Percentiles rank a stretch among this genome's conserved stretches.
Evolutionary conservation across 2,888 invertebrate genomes (phyloP).

Genomic region (Nomada hirtipes): DNA sequence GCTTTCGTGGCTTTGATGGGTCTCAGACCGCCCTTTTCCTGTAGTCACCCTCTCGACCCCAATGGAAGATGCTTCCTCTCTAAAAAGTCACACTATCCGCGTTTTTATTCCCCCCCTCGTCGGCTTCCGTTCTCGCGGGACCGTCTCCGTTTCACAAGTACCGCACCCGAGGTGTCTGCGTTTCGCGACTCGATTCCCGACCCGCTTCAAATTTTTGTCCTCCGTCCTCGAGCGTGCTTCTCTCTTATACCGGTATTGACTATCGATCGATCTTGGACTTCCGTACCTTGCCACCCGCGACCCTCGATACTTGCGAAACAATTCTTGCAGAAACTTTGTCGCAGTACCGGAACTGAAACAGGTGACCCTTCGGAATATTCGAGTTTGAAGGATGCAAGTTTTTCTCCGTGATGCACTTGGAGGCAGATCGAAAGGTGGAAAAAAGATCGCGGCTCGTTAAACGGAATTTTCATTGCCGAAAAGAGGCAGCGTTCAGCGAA

Average conservation of each 20-base stretch:
- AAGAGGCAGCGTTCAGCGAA: no score
- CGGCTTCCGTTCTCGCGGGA: constrained; percentile 36
- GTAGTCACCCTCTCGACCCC: constrained; percentile 71
- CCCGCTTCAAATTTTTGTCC: constrained; percentile 22
- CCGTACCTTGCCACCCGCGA: neutral
- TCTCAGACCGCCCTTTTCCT: constrained; percentile 80
- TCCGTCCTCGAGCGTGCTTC: neutral
- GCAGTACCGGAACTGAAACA: neutral
- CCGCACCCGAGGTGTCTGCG: constrained; percentile 43
- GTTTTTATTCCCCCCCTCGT: constrained; percentile 68
- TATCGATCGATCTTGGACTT: constrained; percentile 40
- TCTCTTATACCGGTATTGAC: constrained; percentile 22
- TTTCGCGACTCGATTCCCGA: constrained; percentile 37
- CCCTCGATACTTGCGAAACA: constrained; percentile 42
- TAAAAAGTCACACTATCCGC: constrained; percentile 72
- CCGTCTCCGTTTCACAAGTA: constrained; percentile 49
- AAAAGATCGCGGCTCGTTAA: neutral
- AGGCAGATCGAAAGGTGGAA: neutral
- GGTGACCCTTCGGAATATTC: neutral
- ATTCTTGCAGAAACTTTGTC: constrained; percentile 36
- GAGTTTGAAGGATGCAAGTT: neutral
- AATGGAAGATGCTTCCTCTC: constrained; percentile 67
- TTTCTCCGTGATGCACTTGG: neutral
- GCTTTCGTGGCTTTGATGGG: constrained; percentile 79
- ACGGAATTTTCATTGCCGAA: constrained; percentile 7